These are phyloP conservation scores for Achatina immaculata DNA, from an alignment of 1,140 invertebrate species.

Conservation along the genomic window DNA sequence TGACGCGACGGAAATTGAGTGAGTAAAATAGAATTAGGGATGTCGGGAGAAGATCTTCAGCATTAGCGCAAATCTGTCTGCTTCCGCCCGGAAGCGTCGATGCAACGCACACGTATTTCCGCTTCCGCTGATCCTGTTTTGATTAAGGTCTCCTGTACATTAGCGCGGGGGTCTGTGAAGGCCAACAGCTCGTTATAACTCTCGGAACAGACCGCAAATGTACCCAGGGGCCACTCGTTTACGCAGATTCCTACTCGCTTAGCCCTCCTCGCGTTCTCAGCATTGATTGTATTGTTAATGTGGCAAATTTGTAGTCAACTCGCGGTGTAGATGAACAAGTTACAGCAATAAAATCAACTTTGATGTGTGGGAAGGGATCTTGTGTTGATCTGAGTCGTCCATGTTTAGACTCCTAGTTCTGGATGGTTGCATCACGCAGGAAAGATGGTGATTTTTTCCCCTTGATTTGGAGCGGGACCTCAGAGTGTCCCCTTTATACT, in stretches of 20 bases:
- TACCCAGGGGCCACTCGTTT: constrained; percentile 2
- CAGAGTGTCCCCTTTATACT: too few relatives aligned
- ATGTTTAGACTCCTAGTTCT: background rate
- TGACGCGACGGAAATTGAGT: constrained; percentile 48
- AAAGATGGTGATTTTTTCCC: background rate
- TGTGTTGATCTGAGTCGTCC: background rate
- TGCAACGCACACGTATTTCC: constrained; percentile 12
- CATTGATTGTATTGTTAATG: background rate
- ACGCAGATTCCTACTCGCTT: background rate
- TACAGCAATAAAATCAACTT: constrained; percentile 17
- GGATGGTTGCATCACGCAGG: background rate
- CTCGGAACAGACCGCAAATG: background rate
- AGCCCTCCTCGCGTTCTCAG: background rate
- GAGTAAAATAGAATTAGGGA: constrained; percentile 50
- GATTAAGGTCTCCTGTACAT: constrained; percentile 46
- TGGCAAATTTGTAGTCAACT: constrained; percentile 17
- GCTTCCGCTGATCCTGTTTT: constrained; percentile 44
- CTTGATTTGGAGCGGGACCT: too few relatives aligned
- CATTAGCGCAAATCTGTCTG: constrained; percentile 30
- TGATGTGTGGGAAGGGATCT: constrained; percentile 3
- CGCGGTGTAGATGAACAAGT: constrained; percentile 5
- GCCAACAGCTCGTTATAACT: constrained; percentile 18
- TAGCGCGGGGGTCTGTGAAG: constrained; percentile 13
- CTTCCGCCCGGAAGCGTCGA: constrained; percentile 24
- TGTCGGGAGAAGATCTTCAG: constrained; percentile 26